phyloP scores from a whole-genome alignment of 30 jellyfish, hydroid and myxozoan genomes.

The Hydra vulgaris region DNA sequence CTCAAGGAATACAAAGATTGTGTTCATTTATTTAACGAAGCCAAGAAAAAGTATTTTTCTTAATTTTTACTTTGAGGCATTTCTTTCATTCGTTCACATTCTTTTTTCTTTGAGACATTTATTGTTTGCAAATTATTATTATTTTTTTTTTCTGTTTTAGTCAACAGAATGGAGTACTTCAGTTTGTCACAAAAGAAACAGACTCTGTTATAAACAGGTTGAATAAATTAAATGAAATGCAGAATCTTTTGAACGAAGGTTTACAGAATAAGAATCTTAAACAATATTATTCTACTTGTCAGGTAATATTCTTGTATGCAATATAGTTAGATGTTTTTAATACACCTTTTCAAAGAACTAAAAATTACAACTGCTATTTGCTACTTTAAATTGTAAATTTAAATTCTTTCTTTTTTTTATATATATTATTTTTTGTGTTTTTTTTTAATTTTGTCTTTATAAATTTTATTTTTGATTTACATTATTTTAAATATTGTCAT shows the following conservation, averaged over 20 bases:
- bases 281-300: not conserved
- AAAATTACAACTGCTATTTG: no score
- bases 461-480: no score
- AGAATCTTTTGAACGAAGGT: not conserved
- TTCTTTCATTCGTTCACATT: no score
- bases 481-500: no score
- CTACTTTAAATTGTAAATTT: no score
- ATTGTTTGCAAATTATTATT: not conserved
- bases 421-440: no score
- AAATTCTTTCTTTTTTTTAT: no score
- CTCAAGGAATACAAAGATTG: not conserved
- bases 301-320: no score
- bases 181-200: not conserved
- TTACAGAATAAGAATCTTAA: not conserved
- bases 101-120: no score
- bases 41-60: not conserved
- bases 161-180: not conserved
- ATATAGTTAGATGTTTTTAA: no score
- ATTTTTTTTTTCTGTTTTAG: not conserved
- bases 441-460: no score
- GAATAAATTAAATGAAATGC: not conserved
- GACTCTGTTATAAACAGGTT: not conserved
- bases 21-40: not conserved
- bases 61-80: not conserved
- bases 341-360: no score